phyloP scores from a whole-genome alignment of 2,888 invertebrate species.

The Bruchidius siliquastri region DNA sequence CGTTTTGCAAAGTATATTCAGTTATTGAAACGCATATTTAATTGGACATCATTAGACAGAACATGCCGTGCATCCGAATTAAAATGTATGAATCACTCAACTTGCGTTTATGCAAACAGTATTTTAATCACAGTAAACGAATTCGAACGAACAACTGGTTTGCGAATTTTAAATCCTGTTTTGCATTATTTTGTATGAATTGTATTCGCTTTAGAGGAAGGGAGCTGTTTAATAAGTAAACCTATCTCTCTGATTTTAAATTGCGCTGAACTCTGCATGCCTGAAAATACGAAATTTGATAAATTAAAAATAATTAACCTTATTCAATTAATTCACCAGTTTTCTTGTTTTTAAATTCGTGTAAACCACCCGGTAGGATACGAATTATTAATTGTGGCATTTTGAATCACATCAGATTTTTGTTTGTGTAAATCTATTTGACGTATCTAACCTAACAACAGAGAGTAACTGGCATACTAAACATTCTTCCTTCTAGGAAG shows the following conservation, averaged over 20 bases:
- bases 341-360: too few relatives aligned
- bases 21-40: neutral
- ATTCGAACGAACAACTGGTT: neutral
- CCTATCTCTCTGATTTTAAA: neutral
- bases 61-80: neutral
- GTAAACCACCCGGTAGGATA: too few relatives aligned
- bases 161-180: neutral
- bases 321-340: too few relatives aligned
- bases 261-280: neutral
- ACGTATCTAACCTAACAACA: too few relatives aligned
- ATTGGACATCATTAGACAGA: neutral
- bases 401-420: too few relatives aligned
- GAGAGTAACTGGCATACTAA: too few relatives aligned
- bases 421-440: too few relatives aligned
- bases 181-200: neutral
- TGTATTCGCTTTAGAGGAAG: neutral
- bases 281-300: too few relatives aligned
- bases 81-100: neutral
- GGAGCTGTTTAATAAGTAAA: neutral
- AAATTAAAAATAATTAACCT: too few relatives aligned
- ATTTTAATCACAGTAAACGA: neutral
- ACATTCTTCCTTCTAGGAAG: too few relatives aligned
- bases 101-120: neutral
- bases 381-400: too few relatives aligned
- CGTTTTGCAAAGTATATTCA: neutral